phyloP scores from a whole-genome alignment of 2,888 invertebrate genomes.

The Panopea generosa region DNA sequence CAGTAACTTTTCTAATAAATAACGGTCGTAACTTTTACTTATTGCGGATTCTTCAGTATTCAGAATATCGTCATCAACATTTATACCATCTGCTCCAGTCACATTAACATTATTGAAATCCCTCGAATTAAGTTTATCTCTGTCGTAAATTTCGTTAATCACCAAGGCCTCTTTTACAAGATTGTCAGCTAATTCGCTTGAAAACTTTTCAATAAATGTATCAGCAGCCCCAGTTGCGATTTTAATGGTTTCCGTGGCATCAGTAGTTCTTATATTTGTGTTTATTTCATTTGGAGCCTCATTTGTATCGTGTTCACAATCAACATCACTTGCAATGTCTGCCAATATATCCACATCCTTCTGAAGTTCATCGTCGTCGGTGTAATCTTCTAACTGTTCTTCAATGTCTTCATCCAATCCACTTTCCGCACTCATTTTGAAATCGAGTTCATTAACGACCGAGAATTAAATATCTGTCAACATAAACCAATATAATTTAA shows the following conservation, averaged over 20 bases:
- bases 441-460: not conserved
- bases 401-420: not conserved
- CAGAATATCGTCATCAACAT: no score
- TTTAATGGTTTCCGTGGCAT: no score
- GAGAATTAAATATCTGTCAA: no score
- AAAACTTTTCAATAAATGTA: constrained; percentile 28
- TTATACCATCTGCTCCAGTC: no score
- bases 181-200: constrained; percentile 29
- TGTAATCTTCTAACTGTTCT: not conserved
- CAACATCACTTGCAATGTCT: no score
- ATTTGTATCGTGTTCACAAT: no score
- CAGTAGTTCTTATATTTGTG: no score
- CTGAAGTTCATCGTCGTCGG: not conserved
- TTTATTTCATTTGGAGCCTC: no score
- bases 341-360: no score
- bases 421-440: constrained; percentile 1
- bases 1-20: constrained; percentile 41
- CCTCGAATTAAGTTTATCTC: constrained; percentile 12
- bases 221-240: not conserved
- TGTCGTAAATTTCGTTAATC: constrained; percentile 30
- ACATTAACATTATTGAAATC: no score
- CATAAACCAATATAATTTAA: no score
- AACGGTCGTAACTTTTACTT: constrained; percentile 16
- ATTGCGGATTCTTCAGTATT: no score
- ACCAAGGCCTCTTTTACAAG: constrained; percentile 45